Conservation (phyloP, 2,797 vertebrate species). For the Sebastes vulpes region DNA sequence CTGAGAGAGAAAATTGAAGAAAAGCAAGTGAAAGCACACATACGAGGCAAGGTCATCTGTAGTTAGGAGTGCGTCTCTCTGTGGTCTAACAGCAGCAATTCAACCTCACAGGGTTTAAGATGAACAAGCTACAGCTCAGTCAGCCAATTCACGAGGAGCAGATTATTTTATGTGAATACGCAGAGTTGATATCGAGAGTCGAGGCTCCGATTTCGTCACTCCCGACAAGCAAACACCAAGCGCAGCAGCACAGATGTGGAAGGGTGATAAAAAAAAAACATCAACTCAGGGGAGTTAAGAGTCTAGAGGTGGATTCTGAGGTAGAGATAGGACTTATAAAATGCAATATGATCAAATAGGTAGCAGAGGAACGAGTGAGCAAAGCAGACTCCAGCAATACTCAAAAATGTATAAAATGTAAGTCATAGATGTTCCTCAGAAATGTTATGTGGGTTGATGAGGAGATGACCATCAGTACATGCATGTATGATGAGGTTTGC, state of each 20-base stretch:
- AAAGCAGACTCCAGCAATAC: not conserved
- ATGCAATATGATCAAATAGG: not conserved
- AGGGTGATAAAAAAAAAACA: not conserved
- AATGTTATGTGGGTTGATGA: not conserved
- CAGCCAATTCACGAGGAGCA: not conserved
- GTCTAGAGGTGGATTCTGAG: not conserved
- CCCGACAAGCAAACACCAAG: not conserved
- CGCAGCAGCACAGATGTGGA: not conserved
- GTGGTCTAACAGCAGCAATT: not conserved
- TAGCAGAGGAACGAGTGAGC: not conserved
- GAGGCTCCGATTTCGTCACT: not conserved
- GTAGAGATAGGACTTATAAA: not conserved
- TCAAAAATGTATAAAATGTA: not conserved
- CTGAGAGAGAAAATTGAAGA: conserved; percentile 23
- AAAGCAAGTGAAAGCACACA: conserved; percentile 13
- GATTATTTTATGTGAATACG: not conserved
- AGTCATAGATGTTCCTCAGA: not conserved
- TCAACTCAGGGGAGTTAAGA: not conserved
- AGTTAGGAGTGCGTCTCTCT: not conserved
- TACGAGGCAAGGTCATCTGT: conserved; percentile 15
- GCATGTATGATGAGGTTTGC: not conserved
- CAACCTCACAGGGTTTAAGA: not conserved
- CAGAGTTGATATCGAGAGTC: not conserved
- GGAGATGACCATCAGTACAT: not conserved
- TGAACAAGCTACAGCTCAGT: not conserved